phyloP scores from a whole-genome alignment of 1,140 invertebrate genomes.

The Dendrolimus punctatus region DNA sequence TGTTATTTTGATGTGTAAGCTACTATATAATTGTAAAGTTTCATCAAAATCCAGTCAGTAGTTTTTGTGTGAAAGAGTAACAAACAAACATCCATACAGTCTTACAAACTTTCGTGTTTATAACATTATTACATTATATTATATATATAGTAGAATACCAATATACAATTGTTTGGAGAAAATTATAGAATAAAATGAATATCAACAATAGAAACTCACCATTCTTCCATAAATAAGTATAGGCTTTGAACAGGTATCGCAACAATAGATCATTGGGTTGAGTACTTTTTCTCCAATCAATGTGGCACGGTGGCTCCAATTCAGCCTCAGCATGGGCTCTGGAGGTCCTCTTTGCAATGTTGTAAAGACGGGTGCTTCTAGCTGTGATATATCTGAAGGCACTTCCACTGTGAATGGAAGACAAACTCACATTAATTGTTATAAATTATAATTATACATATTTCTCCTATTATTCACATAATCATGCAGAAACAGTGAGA shows the following conservation, averaged over 20 bases:
- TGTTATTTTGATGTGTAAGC: no score
- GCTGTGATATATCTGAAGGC: constrained; percentile 90
- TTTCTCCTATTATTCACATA: neutral
- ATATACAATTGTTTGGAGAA: neutral
- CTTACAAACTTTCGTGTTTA: no score
- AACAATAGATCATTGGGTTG: constrained; percentile 96
- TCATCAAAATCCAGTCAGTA: no score
- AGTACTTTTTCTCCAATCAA: constrained; percentile 96
- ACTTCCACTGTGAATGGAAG: constrained; percentile 78
- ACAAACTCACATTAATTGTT: neutral
- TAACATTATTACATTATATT: neutral
- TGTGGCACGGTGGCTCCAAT: constrained; percentile 93
- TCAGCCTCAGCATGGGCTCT: constrained; percentile 87
- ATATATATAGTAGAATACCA: neutral
- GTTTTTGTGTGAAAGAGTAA: no score
- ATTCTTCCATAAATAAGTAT: constrained; percentile 96
- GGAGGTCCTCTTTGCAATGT: constrained; percentile 90
- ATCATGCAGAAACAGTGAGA: neutral
- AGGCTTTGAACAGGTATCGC: constrained; percentile 94
- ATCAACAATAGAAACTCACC: constrained; percentile 72
- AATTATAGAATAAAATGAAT: constrained; percentile 1
- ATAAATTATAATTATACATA: neutral
- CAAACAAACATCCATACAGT: no score
- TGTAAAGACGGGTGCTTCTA: constrained; percentile 92
- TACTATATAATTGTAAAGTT: no score